These are phyloP conservation scores for Yponomeuta sedellus DNA, from an alignment of 2,888 invertebrate genomes.

Conservation along the genomic window DNA sequence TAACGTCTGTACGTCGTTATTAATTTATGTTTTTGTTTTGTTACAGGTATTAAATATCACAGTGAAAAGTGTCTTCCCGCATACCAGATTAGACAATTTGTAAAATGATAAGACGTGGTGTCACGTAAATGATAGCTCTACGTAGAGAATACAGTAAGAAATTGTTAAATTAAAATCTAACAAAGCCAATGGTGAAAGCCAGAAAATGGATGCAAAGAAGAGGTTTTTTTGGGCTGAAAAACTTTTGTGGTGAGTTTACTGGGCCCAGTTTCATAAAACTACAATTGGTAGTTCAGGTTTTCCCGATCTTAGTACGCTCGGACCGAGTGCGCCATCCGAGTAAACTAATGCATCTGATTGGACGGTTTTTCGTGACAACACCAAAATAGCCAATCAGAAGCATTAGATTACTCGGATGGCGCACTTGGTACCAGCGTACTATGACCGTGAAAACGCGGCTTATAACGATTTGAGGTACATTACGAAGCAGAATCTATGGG, in stretches of 20 bases:
- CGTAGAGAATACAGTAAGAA: background rate
- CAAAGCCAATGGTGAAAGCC: constrained; percentile 24
- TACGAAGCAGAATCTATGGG: too few species aligned
- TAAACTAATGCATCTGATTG: too few species aligned
- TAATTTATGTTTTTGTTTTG: background rate
- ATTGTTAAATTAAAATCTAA: constrained; percentile 22
- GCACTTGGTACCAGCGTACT: too few species aligned
- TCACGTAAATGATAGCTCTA: background rate
- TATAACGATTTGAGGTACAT: too few species aligned
- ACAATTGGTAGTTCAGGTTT: too few species aligned
- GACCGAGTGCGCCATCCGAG: too few species aligned
- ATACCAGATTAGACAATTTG: background rate
- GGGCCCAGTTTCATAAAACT: too few species aligned
- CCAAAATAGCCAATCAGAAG: too few species aligned
- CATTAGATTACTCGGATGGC: too few species aligned
- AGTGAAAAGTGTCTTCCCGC: background rate
- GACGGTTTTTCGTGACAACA: too few species aligned
- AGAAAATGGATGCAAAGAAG: constrained; percentile 18
- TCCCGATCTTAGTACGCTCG: too few species aligned
- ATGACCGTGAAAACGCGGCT: too few species aligned
- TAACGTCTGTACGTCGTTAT: background rate
- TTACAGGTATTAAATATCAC: background rate
- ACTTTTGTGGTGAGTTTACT: constrained; percentile 22
- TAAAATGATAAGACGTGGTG: background rate
- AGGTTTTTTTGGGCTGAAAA: constrained; percentile 18